Evolutionary conservation across 2,888 invertebrate species (phyloP).

Genomic region (Nysson spinosus): DNA sequence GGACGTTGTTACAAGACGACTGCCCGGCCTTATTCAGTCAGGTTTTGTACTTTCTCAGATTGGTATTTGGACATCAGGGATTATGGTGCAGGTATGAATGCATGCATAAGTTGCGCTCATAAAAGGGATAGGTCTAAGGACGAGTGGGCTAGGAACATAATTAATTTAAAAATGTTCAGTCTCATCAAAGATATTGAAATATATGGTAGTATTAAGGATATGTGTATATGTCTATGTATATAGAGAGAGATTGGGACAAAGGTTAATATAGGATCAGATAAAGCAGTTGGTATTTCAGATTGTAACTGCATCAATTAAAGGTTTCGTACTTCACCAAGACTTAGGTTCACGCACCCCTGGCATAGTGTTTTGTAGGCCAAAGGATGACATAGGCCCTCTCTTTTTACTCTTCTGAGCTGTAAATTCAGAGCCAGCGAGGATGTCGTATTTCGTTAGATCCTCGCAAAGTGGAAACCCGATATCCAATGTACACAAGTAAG

Average conservation of each 20-base stretch:
- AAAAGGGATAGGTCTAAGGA: conserved; percentile 35
- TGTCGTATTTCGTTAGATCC: conserved; percentile 53
- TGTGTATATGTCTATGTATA: too few species aligned
- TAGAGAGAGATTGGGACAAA: conserved; percentile 24
- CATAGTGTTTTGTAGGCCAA: conserved; percentile 57
- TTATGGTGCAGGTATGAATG: conserved; percentile 55
- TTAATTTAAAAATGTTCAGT: conserved; percentile 39
- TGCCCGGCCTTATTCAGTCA: conserved; percentile 43
- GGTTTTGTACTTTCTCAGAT: conserved; percentile 45
- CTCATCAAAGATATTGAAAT: conserved; percentile 29
- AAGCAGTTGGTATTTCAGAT: conserved; percentile 52
- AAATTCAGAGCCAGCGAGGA: conserved; percentile 53
- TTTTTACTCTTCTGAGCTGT: conserved; percentile 51
- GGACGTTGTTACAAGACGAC: conserved; percentile 54
- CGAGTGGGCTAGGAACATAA: conserved; percentile 46
- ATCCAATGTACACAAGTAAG: conserved; percentile 53
- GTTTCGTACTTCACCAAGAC: conserved; percentile 58
- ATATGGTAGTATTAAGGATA: conserved; percentile 47
- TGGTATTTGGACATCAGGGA: conserved; percentile 45
- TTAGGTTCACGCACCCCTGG: conserved; percentile 55
- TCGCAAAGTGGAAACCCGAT: conserved; percentile 50
- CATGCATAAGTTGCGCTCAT: conserved; percentile 53
- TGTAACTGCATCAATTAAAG: conserved; percentile 56
- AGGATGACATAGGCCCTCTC: conserved; percentile 52
- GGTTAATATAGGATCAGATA: conserved; percentile 29